Evolutionary conservation across 2,113 vertebrate genomes (phyloP), one percentile per base, ranked within the genome.

Genomic region (Sula dactylatra): DNA sequence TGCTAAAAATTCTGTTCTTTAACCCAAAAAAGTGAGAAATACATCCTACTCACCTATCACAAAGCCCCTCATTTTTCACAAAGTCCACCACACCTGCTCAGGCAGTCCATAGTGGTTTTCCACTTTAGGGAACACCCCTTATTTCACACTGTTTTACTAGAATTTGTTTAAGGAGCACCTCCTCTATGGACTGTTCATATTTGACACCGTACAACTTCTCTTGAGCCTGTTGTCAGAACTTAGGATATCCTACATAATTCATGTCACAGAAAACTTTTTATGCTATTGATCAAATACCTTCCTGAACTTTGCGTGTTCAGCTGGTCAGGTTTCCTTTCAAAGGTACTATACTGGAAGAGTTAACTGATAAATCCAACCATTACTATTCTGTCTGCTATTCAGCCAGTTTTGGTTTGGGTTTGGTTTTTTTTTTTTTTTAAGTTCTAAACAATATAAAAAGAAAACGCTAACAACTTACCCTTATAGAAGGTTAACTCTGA

Each of bases 211-310:
- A 0, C 9, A 62, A 47, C 18, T 47, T n/a, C 27, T 21, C 45
- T 34, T 11, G 6, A 72, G 38, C 44, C 66, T 38, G 36, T 4
- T 52, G 25, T 25, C 4, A 1, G 15, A 44, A 52, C 25, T 38
- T 15, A 9, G 2, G 4, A 16, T 3, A 1, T 16, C 42, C 38
- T n/a, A 50, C 15, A 6, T 4, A 36, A 50, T 24, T 44, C 34
- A 24, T 3, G 9, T 15, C 31, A 31, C 5, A 1, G 22, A 34
- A 16, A 8, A 56, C 24, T 24, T 58, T 50, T 58, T 31, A 72
- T 3, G 13, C 20, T 55, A 18, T 55, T 58, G 13, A 38, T 29
- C 14, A 21, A 61, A 54, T 9, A 49, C 14, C 24, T 31, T 25
- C 8, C 17, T 3, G 12, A 36, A 14, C 18, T 29, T 40, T 2